A percentile compares a stretch with the other conserved stretches of the same genome.
Conservation (phyloP, 2,797 vertebrate genomes). For the Pseudochaenichthys georgianus region DNA sequence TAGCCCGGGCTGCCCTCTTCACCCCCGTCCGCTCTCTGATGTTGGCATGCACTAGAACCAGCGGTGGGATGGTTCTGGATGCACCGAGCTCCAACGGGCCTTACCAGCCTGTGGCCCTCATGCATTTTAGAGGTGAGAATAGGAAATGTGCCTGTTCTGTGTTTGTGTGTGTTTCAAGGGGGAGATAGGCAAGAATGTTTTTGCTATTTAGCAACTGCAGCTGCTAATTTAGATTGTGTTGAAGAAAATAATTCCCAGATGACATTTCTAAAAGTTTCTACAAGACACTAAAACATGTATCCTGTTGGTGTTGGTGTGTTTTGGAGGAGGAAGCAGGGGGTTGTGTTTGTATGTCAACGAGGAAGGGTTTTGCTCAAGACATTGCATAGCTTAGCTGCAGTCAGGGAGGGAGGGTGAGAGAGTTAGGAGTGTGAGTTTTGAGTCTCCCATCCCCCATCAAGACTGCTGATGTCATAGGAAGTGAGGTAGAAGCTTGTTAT, state of each 20-base stretch:
- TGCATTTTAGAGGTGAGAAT: slow-evolving; percentile 97
- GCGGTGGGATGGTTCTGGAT: slow-evolving; percentile 96
- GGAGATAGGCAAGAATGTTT: slow-evolving; percentile 49
- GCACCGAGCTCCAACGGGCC: slow-evolving; percentile 93
- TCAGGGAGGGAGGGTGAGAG: slow-evolving; percentile 25
- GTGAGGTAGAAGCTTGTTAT: slow-evolving; percentile 69
- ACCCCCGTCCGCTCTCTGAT: slow-evolving; percentile 85
- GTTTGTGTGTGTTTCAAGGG: slow-evolving; percentile 45
- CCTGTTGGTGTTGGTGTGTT: slow-evolving; percentile 25
- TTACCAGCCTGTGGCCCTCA: slow-evolving; percentile 94
- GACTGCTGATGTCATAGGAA: slow-evolving; percentile 77
- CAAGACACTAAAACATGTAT: slow-evolving; percentile 11
- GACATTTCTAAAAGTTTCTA: slow-evolving; percentile 48
- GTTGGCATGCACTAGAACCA: slow-evolving; percentile 95
- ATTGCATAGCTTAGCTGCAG: slow-evolving; percentile 53
- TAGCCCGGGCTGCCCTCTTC: slow-evolving; percentile 85
- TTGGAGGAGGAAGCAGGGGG: slow-evolving; percentile 53
- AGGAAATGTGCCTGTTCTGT: slow-evolving; percentile 57
- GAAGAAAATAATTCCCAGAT: not conserved
- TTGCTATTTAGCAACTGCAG: slow-evolving; percentile 49
- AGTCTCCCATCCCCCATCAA: slow-evolving; percentile 77
- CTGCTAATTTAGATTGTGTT: slow-evolving; percentile 23
- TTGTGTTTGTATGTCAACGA: slow-evolving; percentile 63
- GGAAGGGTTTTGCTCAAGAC: slow-evolving; percentile 60
- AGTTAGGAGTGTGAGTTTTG: slow-evolving; percentile 60